Evolutionary conservation across 2,797 vertebrate genomes (phyloP), one percentile per base, ranked within the genome.

Genomic region (Coilia nasus): DNA sequence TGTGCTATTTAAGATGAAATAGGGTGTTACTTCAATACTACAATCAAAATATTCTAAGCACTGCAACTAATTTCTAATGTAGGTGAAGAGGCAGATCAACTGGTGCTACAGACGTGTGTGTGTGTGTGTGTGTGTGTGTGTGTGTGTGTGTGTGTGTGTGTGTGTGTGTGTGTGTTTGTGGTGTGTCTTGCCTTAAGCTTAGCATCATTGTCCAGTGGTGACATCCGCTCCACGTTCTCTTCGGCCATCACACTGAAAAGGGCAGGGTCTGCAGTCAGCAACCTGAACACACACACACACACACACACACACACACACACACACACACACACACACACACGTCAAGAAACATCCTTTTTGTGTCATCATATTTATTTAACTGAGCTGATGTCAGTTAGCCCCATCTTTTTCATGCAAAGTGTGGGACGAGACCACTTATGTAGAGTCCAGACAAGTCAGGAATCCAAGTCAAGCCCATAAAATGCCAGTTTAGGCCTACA

Each of bases 171-270:
- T 41, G 71, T 14, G 28, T 57, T 64, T 75, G 87, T 35, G 67
- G 57, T 25, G 41, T 50, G 35, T 89, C 88, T 92, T 94, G 96
- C 98, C 95, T 96, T 97, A 82, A 98, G 92, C 87, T 97, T 95
- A 0, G 93, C 90, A 81, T 95, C 93, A 0, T 94, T 90, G 1
- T 93, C 59, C 2, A 96, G 92, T 41, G 94, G 92, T 25, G 92
- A 89, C n/a, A 90, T 90, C 67, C 96, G 89, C 6, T 97, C 96
- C 0, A 93, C 92, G 85, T 95, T 95, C 86, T 96, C 92, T 86
- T 98, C 95, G 88, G 91, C 94, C 86, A 94, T 93, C 86, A 97
- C 96, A 1, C 97, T 97, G 83, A 91, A 88, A 87, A 97, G 84
- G n/a, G 94, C 94, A 2, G 94, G 91, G 87, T 95, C 95, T 31